Evolutionary conservation across 2,797 vertebrate genomes (phyloP).

Genomic region (Echeneis naucrates): DNA sequence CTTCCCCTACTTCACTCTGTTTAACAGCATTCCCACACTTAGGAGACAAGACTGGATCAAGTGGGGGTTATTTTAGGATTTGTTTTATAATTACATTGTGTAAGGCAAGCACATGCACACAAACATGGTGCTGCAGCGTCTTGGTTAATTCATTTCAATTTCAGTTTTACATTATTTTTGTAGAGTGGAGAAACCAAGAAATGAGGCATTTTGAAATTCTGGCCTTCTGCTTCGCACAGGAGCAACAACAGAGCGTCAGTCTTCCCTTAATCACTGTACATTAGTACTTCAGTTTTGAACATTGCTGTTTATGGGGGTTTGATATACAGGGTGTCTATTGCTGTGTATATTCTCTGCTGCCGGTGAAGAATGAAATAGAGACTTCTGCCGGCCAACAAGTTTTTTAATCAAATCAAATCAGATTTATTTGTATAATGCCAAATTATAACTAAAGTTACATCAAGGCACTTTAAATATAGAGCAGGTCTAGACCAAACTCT

Average conservation of each 20-base stretch:
- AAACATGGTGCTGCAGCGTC: background rate
- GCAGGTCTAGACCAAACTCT: too few species aligned
- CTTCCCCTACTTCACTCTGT: background rate
- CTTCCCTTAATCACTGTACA: background rate
- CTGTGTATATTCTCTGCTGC: too few species aligned
- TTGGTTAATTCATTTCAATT: background rate
- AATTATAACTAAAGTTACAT: too few species aligned
- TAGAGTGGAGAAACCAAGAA: background rate
- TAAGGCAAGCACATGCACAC: background rate
- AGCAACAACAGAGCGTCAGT: constrained; percentile 17
- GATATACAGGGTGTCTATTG: too few species aligned
- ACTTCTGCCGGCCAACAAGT: too few species aligned
- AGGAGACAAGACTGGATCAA: background rate
- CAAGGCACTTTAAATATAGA: too few species aligned
- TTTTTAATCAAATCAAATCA: too few species aligned
- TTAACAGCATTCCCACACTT: constrained; percentile 2
- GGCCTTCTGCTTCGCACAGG: background rate
- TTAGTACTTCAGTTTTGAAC: background rate
- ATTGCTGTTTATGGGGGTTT: background rate
- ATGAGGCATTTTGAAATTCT: background rate
- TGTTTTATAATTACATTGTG: background rate
- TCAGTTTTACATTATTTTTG: constrained; percentile 3
- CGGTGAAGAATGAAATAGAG: too few species aligned
- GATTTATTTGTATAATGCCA: too few species aligned
- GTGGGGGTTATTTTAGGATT: background rate